phyloP scores from a whole-genome alignment of 2,888 invertebrate genomes.

The Deilephila porcellus region DNA sequence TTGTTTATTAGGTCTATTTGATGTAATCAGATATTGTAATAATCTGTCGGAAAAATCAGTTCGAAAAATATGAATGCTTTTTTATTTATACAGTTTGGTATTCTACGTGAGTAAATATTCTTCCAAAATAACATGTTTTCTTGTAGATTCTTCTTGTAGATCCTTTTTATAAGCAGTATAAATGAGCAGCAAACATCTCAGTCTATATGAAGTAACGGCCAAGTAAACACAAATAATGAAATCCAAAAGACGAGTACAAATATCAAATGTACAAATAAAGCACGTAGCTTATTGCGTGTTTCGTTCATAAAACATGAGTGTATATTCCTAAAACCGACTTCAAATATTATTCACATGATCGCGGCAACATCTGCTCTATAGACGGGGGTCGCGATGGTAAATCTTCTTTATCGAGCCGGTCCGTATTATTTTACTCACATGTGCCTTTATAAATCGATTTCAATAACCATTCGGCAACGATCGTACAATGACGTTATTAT shows the following conservation, averaged over 20 bases:
- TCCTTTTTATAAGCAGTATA: too few species aligned
- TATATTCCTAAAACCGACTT: not conserved
- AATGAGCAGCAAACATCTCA: too few species aligned
- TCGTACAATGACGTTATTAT: slow-evolving; percentile 41
- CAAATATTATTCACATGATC: slow-evolving; percentile 11
- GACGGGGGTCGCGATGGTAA: slow-evolving; percentile 34
- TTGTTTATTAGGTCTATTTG: not conserved
- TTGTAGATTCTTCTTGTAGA: too few species aligned
- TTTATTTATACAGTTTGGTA: not conserved
- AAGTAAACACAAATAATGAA: not conserved
- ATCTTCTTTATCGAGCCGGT: slow-evolving; percentile 41
- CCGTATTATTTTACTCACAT: slow-evolving; percentile 45
- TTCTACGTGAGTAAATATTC: too few species aligned
- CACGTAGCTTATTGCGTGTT: not conserved
- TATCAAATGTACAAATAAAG: not conserved
- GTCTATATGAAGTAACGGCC: too few species aligned
- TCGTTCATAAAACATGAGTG: slow-evolving; percentile 11
- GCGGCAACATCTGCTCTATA: slow-evolving; percentile 25
- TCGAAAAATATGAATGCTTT: not conserved
- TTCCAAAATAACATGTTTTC: too few species aligned
- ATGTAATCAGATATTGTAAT: too few species aligned
- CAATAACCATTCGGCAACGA: slow-evolving; percentile 50
- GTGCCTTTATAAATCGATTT: slow-evolving; percentile 52
- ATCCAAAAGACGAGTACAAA: not conserved
- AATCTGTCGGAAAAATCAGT: too few species aligned